A percentile compares a stretch with the other conserved stretches of the same genome.
Conservation (phyloP, 2,797 vertebrate species). For the Apogon hyalosoma region DNA sequence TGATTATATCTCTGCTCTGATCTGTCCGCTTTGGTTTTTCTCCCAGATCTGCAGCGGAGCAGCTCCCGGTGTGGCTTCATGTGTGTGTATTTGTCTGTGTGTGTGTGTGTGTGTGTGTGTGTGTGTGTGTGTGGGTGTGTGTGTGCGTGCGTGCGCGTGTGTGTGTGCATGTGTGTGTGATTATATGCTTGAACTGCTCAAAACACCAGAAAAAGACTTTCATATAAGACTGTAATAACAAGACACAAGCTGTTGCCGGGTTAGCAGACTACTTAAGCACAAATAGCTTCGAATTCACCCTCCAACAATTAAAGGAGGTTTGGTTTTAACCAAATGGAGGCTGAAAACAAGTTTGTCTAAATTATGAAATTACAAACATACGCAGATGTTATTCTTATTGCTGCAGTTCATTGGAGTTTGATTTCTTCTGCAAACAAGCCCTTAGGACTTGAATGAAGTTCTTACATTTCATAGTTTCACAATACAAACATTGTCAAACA, state of each 20-base stretch:
- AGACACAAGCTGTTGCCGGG: slow-evolving; percentile 35
- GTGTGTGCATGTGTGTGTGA: slow-evolving; percentile 1
- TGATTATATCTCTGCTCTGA: slow-evolving; percentile 79
- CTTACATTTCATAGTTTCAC: slow-evolving; percentile 13
- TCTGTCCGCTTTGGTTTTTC: slow-evolving; percentile 75
- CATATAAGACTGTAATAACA: slow-evolving; percentile 56
- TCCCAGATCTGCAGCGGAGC: slow-evolving; percentile 60
- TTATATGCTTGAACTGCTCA: slow-evolving; percentile 56
- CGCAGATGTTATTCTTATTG: slow-evolving; percentile 38
- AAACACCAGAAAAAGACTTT: slow-evolving; percentile 54
- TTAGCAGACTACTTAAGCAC: slow-evolving; percentile 29
- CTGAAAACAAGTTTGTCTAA: slow-evolving; percentile 27
- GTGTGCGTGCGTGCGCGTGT: slow-evolving; percentile 16
- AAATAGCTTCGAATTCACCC: slow-evolving; percentile 43
- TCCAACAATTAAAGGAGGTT: slow-evolving; percentile 14
- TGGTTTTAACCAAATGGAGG: slow-evolving; percentile 15
- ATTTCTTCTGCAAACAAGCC: slow-evolving; percentile 38
- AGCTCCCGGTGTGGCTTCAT: slow-evolving; percentile 59
- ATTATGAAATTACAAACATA: slow-evolving; percentile 19
- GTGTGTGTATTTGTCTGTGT: slow-evolving; percentile 23
- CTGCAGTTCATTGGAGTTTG: slow-evolving; percentile 46
- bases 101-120: too few relatives aligned
- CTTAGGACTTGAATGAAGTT: slow-evolving; percentile 28
- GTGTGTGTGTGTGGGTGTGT: slow-evolving; percentile 47
- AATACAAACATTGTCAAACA: neutral